Evolutionary conservation across 2,113 vertebrate genomes (phyloP), one percentile per base, ranked within the genome.

Genomic region (Urocolius indicus): DNA sequence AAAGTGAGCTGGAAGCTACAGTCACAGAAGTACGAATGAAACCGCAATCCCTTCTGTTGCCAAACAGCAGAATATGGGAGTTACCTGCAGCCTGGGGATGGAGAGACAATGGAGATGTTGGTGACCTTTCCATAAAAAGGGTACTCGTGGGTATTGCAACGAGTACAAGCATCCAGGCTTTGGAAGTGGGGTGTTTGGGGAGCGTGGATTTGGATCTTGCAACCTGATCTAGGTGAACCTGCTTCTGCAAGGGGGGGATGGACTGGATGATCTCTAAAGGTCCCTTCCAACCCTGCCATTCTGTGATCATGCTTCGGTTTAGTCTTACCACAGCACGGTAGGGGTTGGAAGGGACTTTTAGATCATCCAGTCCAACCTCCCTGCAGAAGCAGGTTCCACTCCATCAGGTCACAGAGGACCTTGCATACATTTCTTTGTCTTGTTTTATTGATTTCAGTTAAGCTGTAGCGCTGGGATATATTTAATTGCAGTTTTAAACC

Each of bases 81-180:
- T 86, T 74, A 23, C 11, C 7, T 84, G 55, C 34, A 84, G 51
- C 23, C 23, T 68, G 30, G 22, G 27, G 58, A 19, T 48, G 67
- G 21, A 87, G 71, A 74, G 10, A 77, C 38, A 45, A 7, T 0
- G 0, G 6, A 93, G 58, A 36, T 27, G 26, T 27, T n/a, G 17
- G 49, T 77, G 51, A 45, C 18, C 61, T 91, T 22, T 48, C 65
- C 67, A 74, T 43, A 27, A 74, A 89, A 69, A 46, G 43, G 49
- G 17, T 15, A 12, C 16, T 69, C 38, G 11, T 34, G 71, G 21
- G 26, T 65, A 13, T 7, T 57, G 77, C 45, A 63, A 85, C 65
- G 27, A 58, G 29, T 55, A 21, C 43, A 75, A 57, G 30, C 36
- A 80, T 66, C 66, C 81, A 38, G 84, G 30, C 16, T 92, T 55